Percentiles rank a stretch among this genome's conserved stretches.
Conservation (phyloP, 1,140 invertebrate genomes). For the Adelges cooleyi region DNA sequence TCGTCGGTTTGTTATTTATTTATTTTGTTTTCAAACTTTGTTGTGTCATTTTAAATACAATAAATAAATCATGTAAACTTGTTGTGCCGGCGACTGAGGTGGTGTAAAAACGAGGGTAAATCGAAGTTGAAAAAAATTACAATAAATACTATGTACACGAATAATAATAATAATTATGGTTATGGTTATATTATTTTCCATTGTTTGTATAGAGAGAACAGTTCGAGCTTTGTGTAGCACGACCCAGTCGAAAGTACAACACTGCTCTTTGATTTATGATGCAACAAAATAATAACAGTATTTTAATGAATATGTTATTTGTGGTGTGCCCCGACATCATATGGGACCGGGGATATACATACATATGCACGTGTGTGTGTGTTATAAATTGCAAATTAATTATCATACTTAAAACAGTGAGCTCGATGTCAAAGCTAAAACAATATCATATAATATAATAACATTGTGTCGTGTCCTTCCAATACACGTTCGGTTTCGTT, state of each 20-base stretch:
- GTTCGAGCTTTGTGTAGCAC: background rate
- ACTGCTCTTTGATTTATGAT: constrained; percentile 7
- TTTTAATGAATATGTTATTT: constrained; percentile 22
- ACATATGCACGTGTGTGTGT: too few relatives aligned
- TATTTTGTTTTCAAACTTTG: too few relatives aligned
- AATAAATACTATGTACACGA: background rate
- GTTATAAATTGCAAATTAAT: background rate
- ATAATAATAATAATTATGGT: background rate
- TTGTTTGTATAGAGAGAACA: background rate
- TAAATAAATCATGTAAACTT: too few relatives aligned
- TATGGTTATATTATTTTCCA: background rate
- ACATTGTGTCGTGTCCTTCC: too few relatives aligned
- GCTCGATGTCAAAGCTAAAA: too few relatives aligned
- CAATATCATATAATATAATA: too few relatives aligned
- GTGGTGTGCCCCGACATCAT: background rate
- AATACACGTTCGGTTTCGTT: too few relatives aligned
- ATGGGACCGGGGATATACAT: too few relatives aligned
- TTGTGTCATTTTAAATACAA: too few relatives aligned
- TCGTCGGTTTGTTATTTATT: too few relatives aligned
- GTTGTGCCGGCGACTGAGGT: too few relatives aligned
- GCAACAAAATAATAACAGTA: background rate
- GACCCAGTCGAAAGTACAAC: background rate
- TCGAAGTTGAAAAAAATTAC: background rate
- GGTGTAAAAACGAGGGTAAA: background rate
- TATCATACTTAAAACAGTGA: background rate